Base-by-base conservation (phyloP, 2,888 invertebrate species). In the Thecophora atra region DNA sequence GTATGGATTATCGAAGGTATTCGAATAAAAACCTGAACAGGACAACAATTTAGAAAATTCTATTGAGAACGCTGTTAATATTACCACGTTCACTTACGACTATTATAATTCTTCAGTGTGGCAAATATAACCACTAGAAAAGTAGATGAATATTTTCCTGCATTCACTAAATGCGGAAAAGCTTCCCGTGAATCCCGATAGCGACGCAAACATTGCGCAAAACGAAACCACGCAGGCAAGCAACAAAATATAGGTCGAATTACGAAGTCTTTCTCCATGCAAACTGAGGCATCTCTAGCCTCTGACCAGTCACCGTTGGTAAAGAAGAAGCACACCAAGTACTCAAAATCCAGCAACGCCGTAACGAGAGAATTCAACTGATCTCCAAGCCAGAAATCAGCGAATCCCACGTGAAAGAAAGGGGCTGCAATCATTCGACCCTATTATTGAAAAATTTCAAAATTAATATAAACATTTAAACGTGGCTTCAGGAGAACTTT, bases 361-460 rank as follows among this genome's bases (percentile, higher is more conserved):
- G 93, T 93, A 0, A 91, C 93, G 77, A 99, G 89, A 70, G 98
- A 98, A 87, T 98, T 99, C 82, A 98, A 89, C 86, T 99, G 99
- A 89, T 99, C 98, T 6, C 97, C 98, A 85, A 99, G 91, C 98
- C 98, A 99, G 90, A 99, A 99, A 88, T 99, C 98, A 28, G 98
- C 97, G 84, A 98, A 99, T 58, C 94, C 91, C 11, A 99, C 98
- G 78, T 94, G 95, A 83, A 94, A 93, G 83, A 98, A 97, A 24
- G 98, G 98, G 0, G 98, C 96, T 47, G 94, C 91, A 63, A 97
- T 81, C 77, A 97, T 93, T 71, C 94, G 91, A 76, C 92, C 93
- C 95, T 95, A 85, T 69, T 88, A 87, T 74, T 74, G 44, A 65
- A 56, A 26, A 60, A 13, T n/a, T 42, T 44, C 52, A 13, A 17